phyloP scores from a whole-genome alignment of 2,797 vertebrate genomes.

The Ptychobarbus kaznakovi region DNA sequence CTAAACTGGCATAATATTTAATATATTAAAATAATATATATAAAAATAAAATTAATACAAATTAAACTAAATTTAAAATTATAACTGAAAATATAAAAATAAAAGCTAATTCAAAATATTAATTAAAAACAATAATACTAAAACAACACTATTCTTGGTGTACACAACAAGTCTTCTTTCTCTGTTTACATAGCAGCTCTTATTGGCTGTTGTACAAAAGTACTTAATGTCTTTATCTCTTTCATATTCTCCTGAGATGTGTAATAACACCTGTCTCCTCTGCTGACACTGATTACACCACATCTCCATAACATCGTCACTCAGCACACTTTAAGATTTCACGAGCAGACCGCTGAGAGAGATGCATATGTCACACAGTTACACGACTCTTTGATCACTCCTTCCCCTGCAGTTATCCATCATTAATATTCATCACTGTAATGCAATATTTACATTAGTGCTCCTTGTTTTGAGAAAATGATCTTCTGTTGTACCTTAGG shows the following conservation, averaged over 20 bases:
- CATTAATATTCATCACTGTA: constrained; percentile 38
- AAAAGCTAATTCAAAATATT: background rate
- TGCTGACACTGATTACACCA: constrained; percentile 18
- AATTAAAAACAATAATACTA: background rate
- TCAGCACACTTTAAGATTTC: background rate
- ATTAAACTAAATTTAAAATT: background rate
- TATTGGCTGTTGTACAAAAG: background rate
- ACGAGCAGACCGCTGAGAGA: background rate
- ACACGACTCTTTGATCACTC: constrained; percentile 19
- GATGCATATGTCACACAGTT: constrained; percentile 17
- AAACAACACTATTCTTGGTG: background rate
- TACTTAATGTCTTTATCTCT: background rate
- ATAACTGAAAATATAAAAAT: background rate
- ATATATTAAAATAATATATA: background rate
- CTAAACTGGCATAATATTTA: background rate
- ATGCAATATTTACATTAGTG: constrained; percentile 30
- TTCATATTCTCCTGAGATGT: constrained; percentile 19
- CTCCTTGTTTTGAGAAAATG: constrained; percentile 4
- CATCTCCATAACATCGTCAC: constrained; percentile 4
- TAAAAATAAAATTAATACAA: background rate
- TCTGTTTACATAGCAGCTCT: background rate
- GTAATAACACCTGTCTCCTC: constrained; percentile 28
- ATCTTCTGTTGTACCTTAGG: constrained; percentile 83
- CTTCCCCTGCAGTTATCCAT: constrained; percentile 1
- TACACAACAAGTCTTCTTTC: background rate